These are phyloP conservation scores for Blastobasis adustella DNA, from an alignment of 2,888 invertebrate genomes.

Conservation along the genomic window DNA sequence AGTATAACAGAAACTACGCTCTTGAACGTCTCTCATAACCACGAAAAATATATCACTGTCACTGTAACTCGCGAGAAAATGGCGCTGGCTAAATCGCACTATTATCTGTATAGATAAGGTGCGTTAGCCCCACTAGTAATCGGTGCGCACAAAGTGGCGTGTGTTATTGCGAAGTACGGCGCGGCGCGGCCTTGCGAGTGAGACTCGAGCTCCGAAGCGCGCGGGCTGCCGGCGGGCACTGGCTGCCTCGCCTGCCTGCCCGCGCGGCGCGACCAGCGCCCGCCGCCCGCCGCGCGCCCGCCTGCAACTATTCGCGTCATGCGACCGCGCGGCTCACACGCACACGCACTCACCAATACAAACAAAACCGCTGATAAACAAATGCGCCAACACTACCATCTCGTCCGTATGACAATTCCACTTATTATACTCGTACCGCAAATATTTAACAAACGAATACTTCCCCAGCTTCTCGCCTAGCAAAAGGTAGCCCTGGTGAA, in stretches of 20 bases:
- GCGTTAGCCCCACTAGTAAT: constrained; percentile 30
- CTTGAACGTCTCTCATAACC: constrained; percentile 43
- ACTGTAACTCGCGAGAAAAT: constrained; percentile 29
- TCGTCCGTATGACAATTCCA: too few species aligned
- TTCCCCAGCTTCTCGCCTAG: too few species aligned
- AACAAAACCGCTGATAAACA: constrained; percentile 54
- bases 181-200: constrained; percentile 52
- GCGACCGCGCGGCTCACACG: constrained; percentile 33
- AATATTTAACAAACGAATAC: too few species aligned
- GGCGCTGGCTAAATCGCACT: constrained; percentile 56
- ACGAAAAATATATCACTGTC: constrained; percentile 43
- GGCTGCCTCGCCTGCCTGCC: constrained; percentile 24
- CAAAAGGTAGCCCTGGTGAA: too few species aligned
- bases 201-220: constrained; percentile 57
- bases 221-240: constrained; percentile 53
- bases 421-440: too few species aligned
- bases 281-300: constrained; percentile 33
- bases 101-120: constrained; percentile 59
- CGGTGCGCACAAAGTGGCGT: constrained; percentile 11
- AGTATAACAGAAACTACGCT: constrained; percentile 43
- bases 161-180: constrained; percentile 25
- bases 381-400: constrained; percentile 20
- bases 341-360: constrained; percentile 64
- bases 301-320: constrained; percentile 68
- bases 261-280: constrained; percentile 10